These are phyloP conservation scores for Campoletis sonorensis DNA, from an alignment of 1,140 invertebrate genomes.

Conservation along the genomic window DNA sequence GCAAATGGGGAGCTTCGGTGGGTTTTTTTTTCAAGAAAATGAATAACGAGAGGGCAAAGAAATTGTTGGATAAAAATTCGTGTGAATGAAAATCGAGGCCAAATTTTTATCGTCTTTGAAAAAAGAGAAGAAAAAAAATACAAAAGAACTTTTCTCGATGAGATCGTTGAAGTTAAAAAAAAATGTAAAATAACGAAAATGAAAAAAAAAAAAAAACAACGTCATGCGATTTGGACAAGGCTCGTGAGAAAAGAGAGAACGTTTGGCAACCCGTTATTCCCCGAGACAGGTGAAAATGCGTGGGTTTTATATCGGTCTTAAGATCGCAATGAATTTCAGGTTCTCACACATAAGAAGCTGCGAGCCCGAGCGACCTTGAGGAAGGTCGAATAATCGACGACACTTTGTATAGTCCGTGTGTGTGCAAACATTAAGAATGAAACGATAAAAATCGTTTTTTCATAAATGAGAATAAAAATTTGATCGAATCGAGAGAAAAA, in stretches of 20 bases:
- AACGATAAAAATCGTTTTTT: no score
- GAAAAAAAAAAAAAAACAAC: no score
- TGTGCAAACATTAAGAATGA: no score
- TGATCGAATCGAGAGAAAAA: no score
- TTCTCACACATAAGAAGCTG: background rate
- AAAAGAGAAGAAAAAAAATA: no score
- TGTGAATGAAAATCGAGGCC: background rate
- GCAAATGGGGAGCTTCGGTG: background rate
- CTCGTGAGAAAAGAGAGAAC: constrained; percentile 35
- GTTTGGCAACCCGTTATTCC: background rate
- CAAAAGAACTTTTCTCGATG: no score
- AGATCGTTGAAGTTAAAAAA: no score
- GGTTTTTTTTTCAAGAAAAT: background rate
- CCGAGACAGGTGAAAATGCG: background rate
- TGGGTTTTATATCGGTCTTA: constrained; percentile 10
- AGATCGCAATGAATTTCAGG: constrained; percentile 15
- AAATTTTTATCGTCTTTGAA: no score
- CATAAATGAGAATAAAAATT: no score
- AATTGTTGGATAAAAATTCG: background rate
- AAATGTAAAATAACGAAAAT: no score
- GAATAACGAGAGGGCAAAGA: background rate
- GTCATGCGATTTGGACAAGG: no score
- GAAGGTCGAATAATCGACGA: constrained; percentile 53
- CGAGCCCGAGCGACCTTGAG: constrained; percentile 50
- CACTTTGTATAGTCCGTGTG: no score